Evolutionary conservation across 2,888 invertebrate genomes (phyloP), one percentile per base, ranked within the genome.

Genomic region (Apantesis nais): DNA sequence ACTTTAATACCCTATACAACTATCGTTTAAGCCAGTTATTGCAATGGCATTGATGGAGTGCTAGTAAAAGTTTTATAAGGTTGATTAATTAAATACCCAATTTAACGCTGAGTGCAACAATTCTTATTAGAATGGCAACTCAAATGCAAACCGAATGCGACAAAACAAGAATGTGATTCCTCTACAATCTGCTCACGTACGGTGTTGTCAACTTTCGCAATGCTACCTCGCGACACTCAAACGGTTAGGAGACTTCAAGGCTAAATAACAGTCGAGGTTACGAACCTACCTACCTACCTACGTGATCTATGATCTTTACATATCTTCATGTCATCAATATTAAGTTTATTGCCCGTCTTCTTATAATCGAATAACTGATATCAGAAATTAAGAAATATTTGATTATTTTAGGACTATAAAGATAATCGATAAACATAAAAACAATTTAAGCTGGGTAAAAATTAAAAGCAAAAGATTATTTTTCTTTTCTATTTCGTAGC

Each of bases 141-240:
- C 86, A 90, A 88, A 90, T 89, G 85, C 88, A 85, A 91, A 90
- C 85, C 85, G 80, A 76, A 78, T 76, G 75, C 85, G 81, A 84
- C 85, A 83, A 83, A 86, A 90, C 85, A 87, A 89, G 89, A 90
- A 89, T 87, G 85, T 86, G 86, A 82, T 86, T 89, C 85, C 83
- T 93, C 86, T 83, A 88, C 88, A 94, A 86, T 86, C 93, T 79
- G 76, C 86, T 90, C 94, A 94, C 94, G 94, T 94, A 90, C 89
- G 78, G 78, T 83, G 89, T 88, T 91, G 93, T 93, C 92, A 92
- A 93, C 94, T 95, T 95, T 95, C 94, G 94, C 92, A 95, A 95
- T 89, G 88, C 86, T 90, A 90, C 92, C 93, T 92, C 91, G 89
- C 89, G 88, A 87, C 89, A 86, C 89, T 90, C 90, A 86, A 89